Conservation (phyloP, 2,113 vertebrate genomes). For the Sisor rabdophorus region DNA sequence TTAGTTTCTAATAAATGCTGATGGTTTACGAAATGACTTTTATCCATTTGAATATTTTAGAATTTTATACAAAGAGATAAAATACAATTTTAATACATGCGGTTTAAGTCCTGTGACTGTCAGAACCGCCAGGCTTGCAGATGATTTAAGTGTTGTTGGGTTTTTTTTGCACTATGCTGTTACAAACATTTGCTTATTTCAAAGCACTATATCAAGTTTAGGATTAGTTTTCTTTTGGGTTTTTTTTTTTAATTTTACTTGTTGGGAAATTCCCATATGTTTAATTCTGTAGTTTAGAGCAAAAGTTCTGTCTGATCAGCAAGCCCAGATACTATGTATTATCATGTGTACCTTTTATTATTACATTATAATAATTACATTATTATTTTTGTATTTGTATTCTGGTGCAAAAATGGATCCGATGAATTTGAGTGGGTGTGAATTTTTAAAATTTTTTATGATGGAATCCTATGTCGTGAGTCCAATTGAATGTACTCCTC, state of each 20-base stretch:
- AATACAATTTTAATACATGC: background rate
- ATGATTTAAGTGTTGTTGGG: background rate
- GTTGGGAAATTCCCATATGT: background rate
- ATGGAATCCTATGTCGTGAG: background rate
- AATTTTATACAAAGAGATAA: background rate
- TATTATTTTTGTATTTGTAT: background rate
- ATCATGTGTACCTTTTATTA: background rate
- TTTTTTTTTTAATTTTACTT: background rate
- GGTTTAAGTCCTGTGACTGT: background rate
- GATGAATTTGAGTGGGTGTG: background rate
- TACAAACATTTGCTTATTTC: background rate
- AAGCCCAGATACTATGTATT: no score
- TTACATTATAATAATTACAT: no score
- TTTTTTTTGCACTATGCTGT: background rate
- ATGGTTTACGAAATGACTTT: background rate
- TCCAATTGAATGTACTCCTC: constrained; percentile 1
- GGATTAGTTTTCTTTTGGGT: background rate
- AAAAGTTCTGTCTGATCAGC: background rate
- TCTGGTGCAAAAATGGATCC: background rate
- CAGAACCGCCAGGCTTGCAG: background rate
- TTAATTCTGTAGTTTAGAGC: background rate
- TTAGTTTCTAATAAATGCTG: background rate
- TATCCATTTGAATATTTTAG: background rate
- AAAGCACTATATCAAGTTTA: background rate
- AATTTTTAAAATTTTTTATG: background rate